Evolutionary conservation across 2,888 invertebrate species (phyloP).

Genomic region (Epistrophe eligans): DNA sequence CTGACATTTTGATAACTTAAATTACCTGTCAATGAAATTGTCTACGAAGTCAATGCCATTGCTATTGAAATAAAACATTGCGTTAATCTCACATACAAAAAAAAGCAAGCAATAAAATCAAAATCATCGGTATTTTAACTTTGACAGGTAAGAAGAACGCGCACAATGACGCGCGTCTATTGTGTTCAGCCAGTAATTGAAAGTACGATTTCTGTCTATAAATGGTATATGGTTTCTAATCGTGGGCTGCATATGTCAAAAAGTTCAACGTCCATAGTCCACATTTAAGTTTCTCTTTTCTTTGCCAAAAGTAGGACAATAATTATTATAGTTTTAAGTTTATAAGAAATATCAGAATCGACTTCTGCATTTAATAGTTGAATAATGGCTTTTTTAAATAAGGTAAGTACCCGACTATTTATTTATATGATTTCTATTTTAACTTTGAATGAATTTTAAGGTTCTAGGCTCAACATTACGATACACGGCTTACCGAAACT

Average conservation of each 20-base stretch:
- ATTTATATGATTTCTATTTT: not conserved
- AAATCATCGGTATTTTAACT: too few relatives aligned
- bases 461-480: constrained; percentile 8
- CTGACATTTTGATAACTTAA: too few relatives aligned
- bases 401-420: not conserved
- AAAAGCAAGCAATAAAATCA: too few relatives aligned
- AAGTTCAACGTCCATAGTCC: constrained; percentile 30
- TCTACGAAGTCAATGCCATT: too few relatives aligned
- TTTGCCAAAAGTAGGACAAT: not conserved
- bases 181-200: too few relatives aligned
- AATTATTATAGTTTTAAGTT: not conserved
- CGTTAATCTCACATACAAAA: too few relatives aligned
- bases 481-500: constrained; percentile 24
- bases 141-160: too few relatives aligned
- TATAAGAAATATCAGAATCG: not conserved
- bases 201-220: too few relatives aligned
- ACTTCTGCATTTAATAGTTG: not conserved
- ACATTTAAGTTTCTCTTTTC: constrained; percentile 3
- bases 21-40: too few relatives aligned
- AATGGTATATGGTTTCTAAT: too few relatives aligned
- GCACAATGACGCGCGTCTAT: too few relatives aligned
- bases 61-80: too few relatives aligned
- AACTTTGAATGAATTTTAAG: constrained; percentile 9
- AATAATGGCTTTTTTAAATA: constrained; percentile 56
- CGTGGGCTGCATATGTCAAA: not conserved